Base-by-base conservation (phyloP, 2,888 invertebrate genomes). In the Parnassius orleans region DNA sequence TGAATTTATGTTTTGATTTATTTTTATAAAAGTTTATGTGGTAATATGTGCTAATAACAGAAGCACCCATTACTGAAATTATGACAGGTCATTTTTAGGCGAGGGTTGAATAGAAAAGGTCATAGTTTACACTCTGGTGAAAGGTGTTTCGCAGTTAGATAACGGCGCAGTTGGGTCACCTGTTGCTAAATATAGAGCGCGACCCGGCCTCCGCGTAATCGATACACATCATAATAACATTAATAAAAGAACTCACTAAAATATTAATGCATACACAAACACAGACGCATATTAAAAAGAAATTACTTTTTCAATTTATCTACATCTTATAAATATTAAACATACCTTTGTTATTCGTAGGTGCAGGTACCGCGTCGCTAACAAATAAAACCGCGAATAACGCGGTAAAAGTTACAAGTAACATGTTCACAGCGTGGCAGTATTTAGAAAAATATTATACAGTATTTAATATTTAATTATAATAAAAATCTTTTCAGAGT, bases 111-210 rank as follows among this genome's bases (percentile, higher is more conserved):
- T 57, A 64, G 64, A 53, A 82, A 80, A 83, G 77, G 80, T 82
- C 80, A 79, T 66, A 76, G 71, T 74, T 75, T 68, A 74, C 66
- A 67, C 48, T 61, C 65, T 63, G 64, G 65, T 61, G 67, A 74
- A 74, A 77, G 64, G 63, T 77, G 80, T 77, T 83, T 84, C 88
- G 86, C 78, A 84, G 77, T 73, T 69, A 60, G 60, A 71, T 67
- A 68, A 73, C 67, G 72, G 75, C 83, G 80, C 78, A 78, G 75
- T 72, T 72, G 73, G 72, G 76, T 77, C 85, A 90, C 90, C 85
- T 90, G 91, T 90, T 90, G 91, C 87, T 90, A 90, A 83, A 85
- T 81, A 82, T 87, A 89, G 89, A 86, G 74, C 80, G 73, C 75
- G 77, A 75, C 76, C 78, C 75, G 71, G 76, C 71, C 53, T 60